Percentiles rank a stretch among this genome's conserved stretches.
Conservation (phyloP, 92 coral and sea anemone genomes). For the Phymanthus crucifer region DNA sequence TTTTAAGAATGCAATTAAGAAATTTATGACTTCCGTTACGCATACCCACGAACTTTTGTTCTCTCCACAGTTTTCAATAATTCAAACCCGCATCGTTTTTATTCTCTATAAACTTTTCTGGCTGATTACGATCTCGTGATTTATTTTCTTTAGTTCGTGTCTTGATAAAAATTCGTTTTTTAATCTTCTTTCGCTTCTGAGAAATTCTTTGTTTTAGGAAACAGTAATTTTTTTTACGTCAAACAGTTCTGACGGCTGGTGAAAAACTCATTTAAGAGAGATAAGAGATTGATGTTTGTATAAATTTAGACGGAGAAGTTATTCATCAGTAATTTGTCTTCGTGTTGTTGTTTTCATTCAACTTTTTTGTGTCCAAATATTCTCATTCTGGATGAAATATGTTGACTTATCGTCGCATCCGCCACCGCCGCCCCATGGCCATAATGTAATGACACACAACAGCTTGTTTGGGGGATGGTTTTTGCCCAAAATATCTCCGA, state of each 20-base stretch:
- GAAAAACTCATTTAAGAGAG: background rate
- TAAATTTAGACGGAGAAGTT: background rate
- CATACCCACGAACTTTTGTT: slow-evolving; percentile 14
- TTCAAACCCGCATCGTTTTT: background rate
- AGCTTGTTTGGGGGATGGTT: background rate
- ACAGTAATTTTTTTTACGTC: background rate
- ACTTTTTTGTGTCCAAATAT: background rate
- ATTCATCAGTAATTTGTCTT: background rate
- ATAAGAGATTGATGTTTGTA: background rate
- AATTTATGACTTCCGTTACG: slow-evolving; percentile 7
- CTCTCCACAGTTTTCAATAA: background rate
- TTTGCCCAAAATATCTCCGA: background rate
- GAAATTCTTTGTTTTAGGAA: background rate
- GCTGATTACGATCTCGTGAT: background rate
- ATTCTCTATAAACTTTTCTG: background rate
- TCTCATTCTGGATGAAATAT: background rate
- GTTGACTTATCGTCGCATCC: background rate
- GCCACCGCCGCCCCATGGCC: background rate
- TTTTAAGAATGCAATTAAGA: slow-evolving; percentile 26
- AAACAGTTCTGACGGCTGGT: background rate
- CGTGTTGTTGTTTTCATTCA: background rate
- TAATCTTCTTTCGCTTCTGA: background rate
- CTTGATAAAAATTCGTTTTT: background rate
- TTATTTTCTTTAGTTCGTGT: background rate
- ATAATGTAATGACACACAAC: background rate